phyloP scores from a whole-genome alignment of 2,888 invertebrate genomes.

The Nemotelus nigrinus region DNA sequence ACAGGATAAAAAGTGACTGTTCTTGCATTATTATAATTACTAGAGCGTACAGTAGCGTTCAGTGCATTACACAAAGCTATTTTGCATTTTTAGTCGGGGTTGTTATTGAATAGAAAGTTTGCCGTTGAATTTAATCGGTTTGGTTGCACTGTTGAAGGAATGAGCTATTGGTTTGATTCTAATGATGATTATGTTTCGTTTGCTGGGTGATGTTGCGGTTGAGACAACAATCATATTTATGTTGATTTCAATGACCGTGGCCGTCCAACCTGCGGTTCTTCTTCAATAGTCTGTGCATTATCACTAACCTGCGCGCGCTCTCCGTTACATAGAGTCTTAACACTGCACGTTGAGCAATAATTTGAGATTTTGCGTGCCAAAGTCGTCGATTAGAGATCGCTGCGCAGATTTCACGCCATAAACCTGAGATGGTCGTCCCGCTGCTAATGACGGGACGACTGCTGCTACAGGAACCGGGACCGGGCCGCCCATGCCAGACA shows the following conservation, averaged over 20 bases:
- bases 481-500: constrained; percentile 51
- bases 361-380: constrained; percentile 71
- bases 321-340: constrained; percentile 55
- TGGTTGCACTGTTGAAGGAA: too few relatives aligned
- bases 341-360: constrained; percentile 72
- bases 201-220: not conserved
- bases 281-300: constrained; percentile 13
- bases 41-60: too few relatives aligned
- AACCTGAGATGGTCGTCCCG: constrained; percentile 58
- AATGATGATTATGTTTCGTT: not conserved
- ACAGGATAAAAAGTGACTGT: not conserved
- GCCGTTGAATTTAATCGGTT: too few relatives aligned
- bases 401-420: constrained; percentile 57
- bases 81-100: too few relatives aligned
- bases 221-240: not conserved
- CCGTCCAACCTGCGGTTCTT: not conserved
- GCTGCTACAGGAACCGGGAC: constrained; percentile 53
- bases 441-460: not conserved
- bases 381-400: constrained; percentile 63
- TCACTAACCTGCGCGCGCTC: not conserved
- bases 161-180: not conserved
- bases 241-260: not conserved
- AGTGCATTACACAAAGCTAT: too few relatives aligned
- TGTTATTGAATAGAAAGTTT: too few relatives aligned
- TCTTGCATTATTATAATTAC: not conserved